Evolutionary conservation across 2,888 invertebrate genomes (phyloP).

Genomic region (Lepetodrilus schrolli): DNA sequence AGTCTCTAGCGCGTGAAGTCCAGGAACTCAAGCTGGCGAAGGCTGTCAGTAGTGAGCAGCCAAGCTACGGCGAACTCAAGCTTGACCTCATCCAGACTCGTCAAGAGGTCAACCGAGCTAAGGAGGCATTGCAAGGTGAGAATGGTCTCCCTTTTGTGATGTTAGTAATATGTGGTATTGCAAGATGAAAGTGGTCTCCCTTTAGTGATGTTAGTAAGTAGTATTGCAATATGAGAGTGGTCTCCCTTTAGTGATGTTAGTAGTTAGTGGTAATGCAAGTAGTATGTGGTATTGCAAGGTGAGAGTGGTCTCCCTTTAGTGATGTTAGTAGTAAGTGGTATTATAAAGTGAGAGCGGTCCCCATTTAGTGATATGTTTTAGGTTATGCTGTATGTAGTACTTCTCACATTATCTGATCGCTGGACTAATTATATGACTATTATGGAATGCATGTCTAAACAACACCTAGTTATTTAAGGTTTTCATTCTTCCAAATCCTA

Average conservation of each 20-base stretch:
- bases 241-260: too few relatives aligned
- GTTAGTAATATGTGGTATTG: constrained; percentile 88
- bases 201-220: too few relatives aligned
- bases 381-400: too few relatives aligned
- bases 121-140: constrained; percentile 83
- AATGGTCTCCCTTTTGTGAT: neutral
- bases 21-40: constrained; percentile 78
- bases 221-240: constrained; percentile 81
- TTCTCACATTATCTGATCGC: too few relatives aligned
- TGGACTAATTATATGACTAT: too few relatives aligned
- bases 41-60: constrained; percentile 48
- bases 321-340: too few relatives aligned
- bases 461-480: too few relatives aligned
- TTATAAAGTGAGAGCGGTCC: constrained; percentile 80
- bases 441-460: too few relatives aligned
- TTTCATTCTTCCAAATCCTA: too few relatives aligned
- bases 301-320: neutral
- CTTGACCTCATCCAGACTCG: constrained; percentile 82
- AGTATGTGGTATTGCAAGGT: too few relatives aligned
- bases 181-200: constrained; percentile 59
- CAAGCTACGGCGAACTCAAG: constrained; percentile 65
- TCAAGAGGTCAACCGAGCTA: constrained; percentile 81
- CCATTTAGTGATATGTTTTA: too few relatives aligned
- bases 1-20: constrained; percentile 70
- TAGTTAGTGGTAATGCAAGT: too few relatives aligned